These are phyloP conservation scores for Anolis carolinensis DNA, from an alignment of 2,113 vertebrate species.

Conservation along the genomic window DNA sequence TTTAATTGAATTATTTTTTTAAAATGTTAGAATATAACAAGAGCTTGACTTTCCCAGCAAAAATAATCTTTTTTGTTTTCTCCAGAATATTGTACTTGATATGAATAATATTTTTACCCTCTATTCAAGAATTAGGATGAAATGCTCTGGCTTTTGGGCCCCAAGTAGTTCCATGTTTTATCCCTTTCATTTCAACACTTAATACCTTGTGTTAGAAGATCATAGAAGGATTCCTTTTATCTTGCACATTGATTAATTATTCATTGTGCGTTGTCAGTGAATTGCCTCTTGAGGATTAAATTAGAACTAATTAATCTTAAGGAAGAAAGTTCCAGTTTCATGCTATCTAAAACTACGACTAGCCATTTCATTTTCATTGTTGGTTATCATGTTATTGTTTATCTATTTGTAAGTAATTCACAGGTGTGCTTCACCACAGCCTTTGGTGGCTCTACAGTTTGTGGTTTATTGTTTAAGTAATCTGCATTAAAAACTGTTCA, in stretches of 20 bases:
- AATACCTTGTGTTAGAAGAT: slow-evolving; percentile 40
- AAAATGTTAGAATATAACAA: neutral
- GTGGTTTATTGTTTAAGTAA: slow-evolving; percentile 1
- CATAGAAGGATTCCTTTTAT: slow-evolving; percentile 66
- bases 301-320: slow-evolving; percentile 71
- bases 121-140: neutral
- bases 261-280: slow-evolving; percentile 63
- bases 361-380: slow-evolving; percentile 15
- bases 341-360: slow-evolving; percentile 44
- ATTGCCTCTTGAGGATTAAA: slow-evolving; percentile 62
- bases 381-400: slow-evolving; percentile 25
- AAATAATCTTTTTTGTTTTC: neutral
- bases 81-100: neutral
- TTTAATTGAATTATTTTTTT: neutral
- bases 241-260: slow-evolving; percentile 62
- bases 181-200: slow-evolving; percentile 36
- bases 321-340: slow-evolving; percentile 61
- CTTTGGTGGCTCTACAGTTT: slow-evolving; percentile 16
- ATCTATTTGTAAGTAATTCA: neutral
- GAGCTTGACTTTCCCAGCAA: neutral
- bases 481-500: neutral
- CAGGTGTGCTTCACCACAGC: slow-evolving; percentile 21
- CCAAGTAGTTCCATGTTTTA: slow-evolving; percentile 19
- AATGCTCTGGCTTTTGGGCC: slow-evolving; percentile 9
- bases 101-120: neutral